Percentiles rank a stretch among this genome's conserved stretches.
phyloP scores from a whole-genome alignment of 2,888 invertebrate genomes.

The Chesias legatella region DNA sequence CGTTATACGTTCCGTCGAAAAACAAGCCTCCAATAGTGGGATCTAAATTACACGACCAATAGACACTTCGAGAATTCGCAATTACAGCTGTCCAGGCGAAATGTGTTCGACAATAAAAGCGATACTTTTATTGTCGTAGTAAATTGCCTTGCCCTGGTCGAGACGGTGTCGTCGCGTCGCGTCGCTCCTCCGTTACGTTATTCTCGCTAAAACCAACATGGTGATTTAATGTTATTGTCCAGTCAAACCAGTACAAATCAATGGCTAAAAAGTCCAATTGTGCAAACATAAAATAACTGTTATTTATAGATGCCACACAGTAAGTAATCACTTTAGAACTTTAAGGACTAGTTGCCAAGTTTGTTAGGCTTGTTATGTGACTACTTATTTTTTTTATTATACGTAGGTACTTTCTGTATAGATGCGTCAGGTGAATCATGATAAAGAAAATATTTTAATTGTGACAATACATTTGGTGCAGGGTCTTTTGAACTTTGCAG shows the following conservation, averaged over 20 bases:
- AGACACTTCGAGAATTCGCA: constrained; percentile 68
- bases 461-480: no score
- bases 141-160: constrained; percentile 60
- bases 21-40: constrained; percentile 58
- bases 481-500: no score
- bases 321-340: no score
- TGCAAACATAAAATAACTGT: constrained; percentile 16
- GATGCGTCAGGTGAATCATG: no score
- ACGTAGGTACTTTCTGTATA: no score
- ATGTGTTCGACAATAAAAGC: constrained; percentile 73
- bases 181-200: constrained; percentile 53
- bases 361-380: no score
- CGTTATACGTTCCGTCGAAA: constrained; percentile 34
- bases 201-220: constrained; percentile 53
- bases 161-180: constrained; percentile 57
- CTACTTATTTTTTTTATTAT: no score
- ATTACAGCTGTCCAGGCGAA: constrained; percentile 76
- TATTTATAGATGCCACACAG: background rate
- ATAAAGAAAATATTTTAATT: no score
- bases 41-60: constrained; percentile 72
- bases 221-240: constrained; percentile 63
- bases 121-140: constrained; percentile 74
- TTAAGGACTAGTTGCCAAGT: no score
- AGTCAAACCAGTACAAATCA: constrained; percentile 37
- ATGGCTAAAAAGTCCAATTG: constrained; percentile 29